Base-by-base conservation (phyloP, 2,888 invertebrate genomes). In the Odontocolon sp. region DNA sequence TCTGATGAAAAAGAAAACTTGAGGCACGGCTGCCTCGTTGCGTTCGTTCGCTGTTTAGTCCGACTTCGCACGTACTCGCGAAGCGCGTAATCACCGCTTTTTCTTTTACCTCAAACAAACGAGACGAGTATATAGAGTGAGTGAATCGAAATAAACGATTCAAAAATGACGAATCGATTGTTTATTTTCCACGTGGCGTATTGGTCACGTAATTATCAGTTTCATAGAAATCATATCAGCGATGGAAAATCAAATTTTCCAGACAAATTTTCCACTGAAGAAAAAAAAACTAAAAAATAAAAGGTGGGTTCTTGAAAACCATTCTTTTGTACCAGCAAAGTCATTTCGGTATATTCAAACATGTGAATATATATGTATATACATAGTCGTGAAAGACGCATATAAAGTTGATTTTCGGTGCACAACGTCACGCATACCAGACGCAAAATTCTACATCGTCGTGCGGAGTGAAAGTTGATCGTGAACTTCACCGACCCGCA, bases 401-500 rank as follows among this genome's bases (percentile, higher is more conserved):
- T 50, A 16, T 16, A n/a, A 9, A 21, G 6, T 50, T 26, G 42
- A 68, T 16, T 68, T 14, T 66, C 54, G 57, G 71, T 71, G 64
- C 67, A 78, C 67, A 56, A 79, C 77, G 78, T 81, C 82, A 78
- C 77, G 78, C 83, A 83, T 83, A 82, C 81, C 81, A 84, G 81
- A 80, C 82, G 79, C 78, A 31, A 18, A 40, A 38, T 28, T 33
- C 63, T 56, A 54, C 50, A 40, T 56, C 54, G 54, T 75, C 73
- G 61, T 42, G 68, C 75, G 68, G 77, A 84, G 88, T 87, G 89
- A 89, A 89, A 89, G 89, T 88, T 87, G 89, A 88, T 88, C 88
- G 84, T 89, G 88, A 89, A 89, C 89, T 89, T 89, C 84, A 85
- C 54, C 40, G 67, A 38, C 36, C 54, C 33, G 36, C 28, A 18